Percentiles rank a stretch among this genome's conserved stretches.
phyloP scores from a whole-genome alignment of 2,888 invertebrate species.

The Galeopsomyia nigrocyanea region DNA sequence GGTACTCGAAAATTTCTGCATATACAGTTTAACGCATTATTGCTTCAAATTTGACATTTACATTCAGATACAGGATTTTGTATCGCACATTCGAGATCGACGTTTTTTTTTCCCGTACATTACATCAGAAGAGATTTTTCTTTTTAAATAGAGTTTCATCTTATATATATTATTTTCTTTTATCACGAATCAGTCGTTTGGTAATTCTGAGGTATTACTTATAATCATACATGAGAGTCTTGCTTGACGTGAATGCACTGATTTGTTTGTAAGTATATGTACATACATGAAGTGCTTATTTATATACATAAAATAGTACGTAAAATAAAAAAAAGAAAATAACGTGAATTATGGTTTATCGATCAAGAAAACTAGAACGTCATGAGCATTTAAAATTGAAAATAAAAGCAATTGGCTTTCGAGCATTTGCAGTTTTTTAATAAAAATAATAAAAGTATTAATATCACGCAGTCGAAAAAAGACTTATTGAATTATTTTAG shows the following conservation, averaged over 20 bases:
- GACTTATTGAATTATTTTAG: too few species aligned
- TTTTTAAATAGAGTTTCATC: not conserved
- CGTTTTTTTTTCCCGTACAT: conserved; percentile 17
- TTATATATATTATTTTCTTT: conserved; percentile 1
- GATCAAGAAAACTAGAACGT: too few species aligned
- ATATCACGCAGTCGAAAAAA: too few species aligned
- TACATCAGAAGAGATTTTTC: not conserved
- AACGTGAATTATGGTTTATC: not conserved
- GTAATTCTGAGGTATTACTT: conserved; percentile 32
- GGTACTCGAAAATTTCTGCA: conserved; percentile 30
- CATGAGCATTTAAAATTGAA: too few species aligned
- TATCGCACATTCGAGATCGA: conserved; percentile 14
- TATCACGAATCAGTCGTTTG: conserved; percentile 34
- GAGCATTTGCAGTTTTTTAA: too few species aligned
- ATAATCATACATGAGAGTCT: conserved; percentile 19
- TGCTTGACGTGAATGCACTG: conserved; percentile 30
- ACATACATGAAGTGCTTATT: conserved; percentile 15
- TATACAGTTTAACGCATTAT: conserved; percentile 25
- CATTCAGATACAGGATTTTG: conserved; percentile 9
- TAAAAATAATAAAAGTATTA: too few species aligned
- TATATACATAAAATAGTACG: conserved; percentile 31
- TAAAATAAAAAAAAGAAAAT: conserved; percentile 10
- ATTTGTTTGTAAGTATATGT: conserved; percentile 10
- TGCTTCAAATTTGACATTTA: conserved; percentile 26
- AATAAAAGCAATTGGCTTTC: too few species aligned